phyloP scores from a whole-genome alignment of 2,797 vertebrate species.

The Acomys russatus region DNA sequence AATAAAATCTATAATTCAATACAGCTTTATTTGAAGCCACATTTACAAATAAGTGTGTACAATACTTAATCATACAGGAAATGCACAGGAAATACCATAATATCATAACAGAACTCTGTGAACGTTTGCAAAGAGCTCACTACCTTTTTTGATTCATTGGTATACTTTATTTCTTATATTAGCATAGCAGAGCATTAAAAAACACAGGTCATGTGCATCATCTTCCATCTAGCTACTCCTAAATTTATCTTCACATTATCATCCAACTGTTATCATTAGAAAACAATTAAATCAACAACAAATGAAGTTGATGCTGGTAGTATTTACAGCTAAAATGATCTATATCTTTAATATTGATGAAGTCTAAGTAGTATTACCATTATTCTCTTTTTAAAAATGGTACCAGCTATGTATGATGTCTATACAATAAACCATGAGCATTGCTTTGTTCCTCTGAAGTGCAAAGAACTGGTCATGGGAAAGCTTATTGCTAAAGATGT shows the following conservation, averaged over 20 bases:
- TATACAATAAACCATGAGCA: background rate
- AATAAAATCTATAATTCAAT: constrained; percentile 39
- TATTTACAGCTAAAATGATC: background rate
- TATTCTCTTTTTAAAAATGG: constrained; percentile 40
- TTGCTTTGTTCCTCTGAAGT: constrained; percentile 69
- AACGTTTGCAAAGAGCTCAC: background rate
- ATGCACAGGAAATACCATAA: background rate
- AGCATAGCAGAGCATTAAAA: too few species aligned
- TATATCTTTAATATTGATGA: constrained; percentile 69
- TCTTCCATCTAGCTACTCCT: constrained; percentile 46
- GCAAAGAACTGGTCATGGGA: constrained; percentile 62
- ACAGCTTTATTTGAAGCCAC: constrained; percentile 23
- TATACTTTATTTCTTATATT: background rate
- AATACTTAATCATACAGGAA: background rate
- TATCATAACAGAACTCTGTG: background rate
- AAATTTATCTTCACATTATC: constrained; percentile 49
- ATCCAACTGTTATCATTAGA: background rate
- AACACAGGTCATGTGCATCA: background rate
- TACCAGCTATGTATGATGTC: constrained; percentile 56
- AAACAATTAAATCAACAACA: constrained; percentile 61
- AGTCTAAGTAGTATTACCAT: background rate
- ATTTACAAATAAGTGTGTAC: background rate
- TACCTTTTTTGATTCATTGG: background rate
- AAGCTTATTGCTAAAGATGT: constrained; percentile 69
- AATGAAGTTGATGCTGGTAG: constrained; percentile 52